Conservation (phyloP, 2,113 vertebrate species). For the Dasyornis broadbenti region DNA sequence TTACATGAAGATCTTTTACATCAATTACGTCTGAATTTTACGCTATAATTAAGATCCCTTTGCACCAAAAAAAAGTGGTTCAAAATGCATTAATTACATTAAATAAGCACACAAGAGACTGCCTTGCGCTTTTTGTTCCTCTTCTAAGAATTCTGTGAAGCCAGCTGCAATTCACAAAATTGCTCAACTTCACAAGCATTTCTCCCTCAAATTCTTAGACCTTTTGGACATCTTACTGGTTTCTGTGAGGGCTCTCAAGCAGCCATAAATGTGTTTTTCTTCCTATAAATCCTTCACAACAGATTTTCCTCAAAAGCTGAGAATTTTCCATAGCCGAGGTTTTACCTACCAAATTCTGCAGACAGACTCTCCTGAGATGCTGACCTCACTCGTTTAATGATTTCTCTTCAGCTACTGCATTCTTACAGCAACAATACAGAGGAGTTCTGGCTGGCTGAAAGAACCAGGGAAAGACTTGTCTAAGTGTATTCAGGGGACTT, state of each 20-base stretch:
- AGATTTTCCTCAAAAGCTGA: slow-evolving; percentile 8
- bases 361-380: neutral
- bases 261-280: neutral
- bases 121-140: neutral
- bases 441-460: neutral
- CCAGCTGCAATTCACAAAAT: neutral
- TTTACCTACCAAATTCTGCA: neutral
- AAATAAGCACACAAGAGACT: slow-evolving; percentile 21
- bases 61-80: neutral
- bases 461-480: neutral
- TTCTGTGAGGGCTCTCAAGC: neutral
- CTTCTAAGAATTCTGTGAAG: neutral
- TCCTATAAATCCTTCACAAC: neutral
- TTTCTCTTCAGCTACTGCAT: neutral
- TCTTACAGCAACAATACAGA: neutral
- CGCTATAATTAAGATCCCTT: slow-evolving; percentile 1
- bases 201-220: neutral
- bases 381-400: neutral
- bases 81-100: neutral
- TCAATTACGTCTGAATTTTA: neutral
- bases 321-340: neutral
- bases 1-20: neutral
- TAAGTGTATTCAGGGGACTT: neutral
- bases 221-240: neutral
- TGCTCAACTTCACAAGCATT: neutral